Base-by-base conservation (phyloP, 2,113 vertebrate genomes). In the Forbesichthys agassizii region DNA sequence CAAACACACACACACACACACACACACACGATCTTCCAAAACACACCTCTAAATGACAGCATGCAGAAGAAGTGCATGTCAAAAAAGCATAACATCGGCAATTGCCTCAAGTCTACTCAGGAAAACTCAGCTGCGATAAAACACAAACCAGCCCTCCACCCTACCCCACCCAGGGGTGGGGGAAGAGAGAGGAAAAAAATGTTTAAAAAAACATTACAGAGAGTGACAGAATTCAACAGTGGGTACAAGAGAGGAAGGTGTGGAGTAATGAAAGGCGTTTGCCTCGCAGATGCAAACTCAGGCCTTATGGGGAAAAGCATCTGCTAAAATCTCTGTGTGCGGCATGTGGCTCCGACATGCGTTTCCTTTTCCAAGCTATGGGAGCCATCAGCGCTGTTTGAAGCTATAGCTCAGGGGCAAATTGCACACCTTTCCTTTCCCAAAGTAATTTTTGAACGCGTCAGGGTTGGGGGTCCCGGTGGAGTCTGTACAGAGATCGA, bases 21-120 rank as follows among this genome's bases (percentile, higher is more conserved):
- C 13, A 47, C 10, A 68, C 42, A 9, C 48, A 36, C 3, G 64
- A 80, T 69, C 52, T 57, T 42, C 4, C 36, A 42, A 42, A 42
- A 42, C 36, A 42, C 36, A 68, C 48, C 11, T 52, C 74, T 80
- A 42, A 66, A 80, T 68, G 66, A 63, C 63, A 27, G 2, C 27
- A 27, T 27, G 27, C 27, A 27, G 27, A 27, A 27, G 27, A 27
- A 27, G 27, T 27, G 27, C 27, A 27, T 27, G 67, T 81, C 88
- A 96, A 92, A 96, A 96, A 56, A 98, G 93, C 71, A 95, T 96
- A 58, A 97, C 95, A 85, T 96, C 94, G 71, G 95, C 95, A 78
- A 98, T 97, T 60, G 86, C 96, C 95, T 93, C 96, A 95, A 74
- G 96, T 94, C 88, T 97, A 95, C 5, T 81, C 84, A 33, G 95